A percentile compares a stretch with the other conserved stretches of the same genome.
Evolutionary conservation across 2,797 vertebrate genomes (phyloP).

Genomic region (Notamacropus eugenii): DNA sequence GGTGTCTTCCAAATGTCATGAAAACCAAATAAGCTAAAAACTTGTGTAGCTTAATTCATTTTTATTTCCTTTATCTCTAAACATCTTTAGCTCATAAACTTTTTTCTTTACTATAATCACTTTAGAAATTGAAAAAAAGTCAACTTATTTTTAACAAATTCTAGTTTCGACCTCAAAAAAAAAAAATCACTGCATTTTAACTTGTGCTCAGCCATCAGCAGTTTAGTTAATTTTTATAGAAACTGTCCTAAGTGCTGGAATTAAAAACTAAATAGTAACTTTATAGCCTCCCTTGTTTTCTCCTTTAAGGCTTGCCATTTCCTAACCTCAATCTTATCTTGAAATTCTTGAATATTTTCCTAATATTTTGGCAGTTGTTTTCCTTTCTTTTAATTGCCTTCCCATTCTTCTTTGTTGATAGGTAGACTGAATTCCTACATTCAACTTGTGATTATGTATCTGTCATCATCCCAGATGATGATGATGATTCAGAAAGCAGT

Average conservation of each 20-base stretch:
- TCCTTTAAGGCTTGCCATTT: conserved; percentile 26
- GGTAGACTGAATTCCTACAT: conserved; percentile 22
- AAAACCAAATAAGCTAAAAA: conserved; percentile 42
- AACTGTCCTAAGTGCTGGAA: conserved; percentile 2
- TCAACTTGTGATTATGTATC: background rate
- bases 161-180: background rate
- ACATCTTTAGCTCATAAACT: conserved; percentile 10
- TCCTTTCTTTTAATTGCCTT: conserved; percentile 15
- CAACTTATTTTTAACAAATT: conserved; percentile 26
- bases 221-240: conserved; percentile 30
- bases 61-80: conserved; percentile 25
- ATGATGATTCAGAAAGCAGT: background rate
- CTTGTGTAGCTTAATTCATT: conserved; percentile 37
- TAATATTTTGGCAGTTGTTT: conserved; percentile 24
- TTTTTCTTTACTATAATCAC: conserved; percentile 26
- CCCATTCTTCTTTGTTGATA: background rate
- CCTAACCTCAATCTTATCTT: conserved; percentile 36
- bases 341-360: conserved; percentile 42
- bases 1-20: conserved; percentile 24
- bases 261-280: conserved; percentile 21
- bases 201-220: background rate
- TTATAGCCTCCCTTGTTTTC: background rate
- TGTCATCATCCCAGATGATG: background rate
- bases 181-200: background rate
- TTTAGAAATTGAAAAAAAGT: conserved; percentile 37